phyloP scores from a whole-genome alignment of 2,797 vertebrate species.

The Rhynchonycteris naso region DNA sequence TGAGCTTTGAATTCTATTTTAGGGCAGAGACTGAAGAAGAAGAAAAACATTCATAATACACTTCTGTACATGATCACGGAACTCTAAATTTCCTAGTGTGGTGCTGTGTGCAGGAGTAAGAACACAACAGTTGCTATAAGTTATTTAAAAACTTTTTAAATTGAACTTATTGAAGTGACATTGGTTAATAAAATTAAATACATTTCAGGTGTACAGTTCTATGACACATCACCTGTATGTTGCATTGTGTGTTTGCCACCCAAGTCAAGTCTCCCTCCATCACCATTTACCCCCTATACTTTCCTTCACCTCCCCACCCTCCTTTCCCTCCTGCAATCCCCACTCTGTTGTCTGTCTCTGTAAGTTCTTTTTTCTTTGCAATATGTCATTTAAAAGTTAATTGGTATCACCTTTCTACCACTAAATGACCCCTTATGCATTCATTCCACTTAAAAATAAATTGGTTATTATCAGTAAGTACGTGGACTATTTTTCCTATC shows the following conservation, averaged over 20 bases:
- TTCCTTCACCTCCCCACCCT: too few relatives aligned
- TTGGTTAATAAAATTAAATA: too few relatives aligned
- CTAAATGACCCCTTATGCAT: not conserved
- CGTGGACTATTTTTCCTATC: not conserved
- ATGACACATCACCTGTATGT: too few relatives aligned
- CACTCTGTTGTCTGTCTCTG: too few relatives aligned
- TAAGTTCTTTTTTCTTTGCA: too few relatives aligned
- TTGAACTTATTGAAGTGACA: too few relatives aligned
- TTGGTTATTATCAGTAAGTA: not conserved
- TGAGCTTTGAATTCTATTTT: conserved; percentile 84
- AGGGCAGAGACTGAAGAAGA: conserved; percentile 61
- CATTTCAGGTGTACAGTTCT: too few relatives aligned
- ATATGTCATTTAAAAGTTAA: not conserved
- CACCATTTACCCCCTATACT: too few relatives aligned
- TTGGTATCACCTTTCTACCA: not conserved
- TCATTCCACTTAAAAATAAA: conserved; percentile 45
- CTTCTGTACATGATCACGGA: conserved; percentile 76
- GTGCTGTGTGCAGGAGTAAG: not conserved
- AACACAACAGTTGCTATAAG: not conserved
- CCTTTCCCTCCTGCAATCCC: too few relatives aligned
- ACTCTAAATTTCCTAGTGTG: conserved; percentile 72
- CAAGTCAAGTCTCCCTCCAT: too few relatives aligned
- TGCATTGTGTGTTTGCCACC: too few relatives aligned
- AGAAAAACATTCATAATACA: conserved; percentile 84
- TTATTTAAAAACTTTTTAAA: not conserved